Base-by-base conservation (phyloP, 2,888 invertebrate species). In the Brachynemurus nebulosus region DNA sequence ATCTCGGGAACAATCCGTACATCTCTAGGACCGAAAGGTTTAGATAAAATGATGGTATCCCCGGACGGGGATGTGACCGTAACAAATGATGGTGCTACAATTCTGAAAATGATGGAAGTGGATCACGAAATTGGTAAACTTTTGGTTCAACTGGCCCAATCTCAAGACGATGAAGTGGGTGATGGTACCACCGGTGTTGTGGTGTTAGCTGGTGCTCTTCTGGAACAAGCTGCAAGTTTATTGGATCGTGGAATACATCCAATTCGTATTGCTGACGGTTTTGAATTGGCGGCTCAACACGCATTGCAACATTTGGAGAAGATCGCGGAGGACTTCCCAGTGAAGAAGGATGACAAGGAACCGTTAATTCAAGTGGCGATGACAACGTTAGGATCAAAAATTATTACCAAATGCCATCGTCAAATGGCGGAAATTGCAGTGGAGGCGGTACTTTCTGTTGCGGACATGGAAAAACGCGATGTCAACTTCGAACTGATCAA, bases 171-270 rank as follows among this genome's bases (percentile, higher is more conserved):
- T 69, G 98, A 99, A 71, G 96, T 98, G 57, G 97, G 97, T 30
- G 98, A 98, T 69, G 98, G 98, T 39, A 99, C 98, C 1, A 99
- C 98, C 7, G 97, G 97, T 9, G 98, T 98, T 53, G 97, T 98
- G 14, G 80, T 81, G 1, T 60, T 81, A 47, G 80, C 80, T 50
- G 81, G 95, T 39, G 92, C 97, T 2, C 71, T 99, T 2, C 63
- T 98, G 45, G 97, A 98, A 59, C 93, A 97, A 63, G 96, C 98
- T 0, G 89, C 93, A 54, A 72, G 76, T 50, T 67, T 98, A 9
- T 64, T 98, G 4, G 96, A 98, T 68, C 85, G 89, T 56, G 98
- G 98, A 34, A 95, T 99, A 60, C 98, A 99, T 64, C 98, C 98
- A 0, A 95, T 97, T 56, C 81, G 97, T 54, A 92, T 98, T 54